A percentile compares a stretch with the other conserved stretches of the same genome.
phyloP scores from a whole-genome alignment of 1,140 invertebrate genomes.

The Brachionus asplanchnoidis region DNA sequence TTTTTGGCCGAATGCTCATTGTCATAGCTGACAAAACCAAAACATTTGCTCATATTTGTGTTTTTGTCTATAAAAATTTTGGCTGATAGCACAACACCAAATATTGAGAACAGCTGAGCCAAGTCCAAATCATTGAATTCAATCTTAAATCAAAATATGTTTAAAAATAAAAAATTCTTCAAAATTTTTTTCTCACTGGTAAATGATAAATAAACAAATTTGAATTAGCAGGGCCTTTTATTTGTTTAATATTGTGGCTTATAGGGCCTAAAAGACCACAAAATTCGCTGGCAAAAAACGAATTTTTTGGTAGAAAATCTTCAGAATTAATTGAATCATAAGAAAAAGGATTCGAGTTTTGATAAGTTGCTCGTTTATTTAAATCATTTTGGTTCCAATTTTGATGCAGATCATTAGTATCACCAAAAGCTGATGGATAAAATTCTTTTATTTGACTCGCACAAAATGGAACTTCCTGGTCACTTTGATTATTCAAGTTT shows the following conservation, averaged over 20 bases:
- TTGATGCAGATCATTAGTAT: not conserved
- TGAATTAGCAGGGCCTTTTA: constrained; percentile 87
- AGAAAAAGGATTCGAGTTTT: not conserved
- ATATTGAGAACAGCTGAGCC: constrained; percentile 32
- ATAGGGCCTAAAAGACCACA: not conserved
- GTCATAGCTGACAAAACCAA: constrained; percentile 88
- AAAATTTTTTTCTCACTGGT: constrained; percentile 59
- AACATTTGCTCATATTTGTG: constrained; percentile 39
- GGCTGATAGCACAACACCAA: constrained; percentile 29
- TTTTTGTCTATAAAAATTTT: constrained; percentile 38
- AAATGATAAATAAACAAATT: constrained; percentile 99
- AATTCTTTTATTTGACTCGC: not conserved
- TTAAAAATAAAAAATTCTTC: not conserved
- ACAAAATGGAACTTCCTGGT: not conserved
- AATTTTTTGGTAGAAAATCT: not conserved
- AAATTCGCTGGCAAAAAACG: not conserved
- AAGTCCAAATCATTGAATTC: constrained; percentile 40
- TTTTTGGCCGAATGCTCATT: constrained; percentile 83
- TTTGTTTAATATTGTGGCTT: not conserved
- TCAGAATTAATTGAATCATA: not conserved
- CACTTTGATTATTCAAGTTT: not conserved
- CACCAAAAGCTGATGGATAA: constrained; percentile 10
- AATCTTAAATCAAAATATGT: not conserved
- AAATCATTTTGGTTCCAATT: not conserved
- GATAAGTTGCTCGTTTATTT: not conserved